These are phyloP conservation scores for Triplophysa siluroides DNA, from an alignment of 2,113 vertebrate genomes.

Conservation along the genomic window DNA sequence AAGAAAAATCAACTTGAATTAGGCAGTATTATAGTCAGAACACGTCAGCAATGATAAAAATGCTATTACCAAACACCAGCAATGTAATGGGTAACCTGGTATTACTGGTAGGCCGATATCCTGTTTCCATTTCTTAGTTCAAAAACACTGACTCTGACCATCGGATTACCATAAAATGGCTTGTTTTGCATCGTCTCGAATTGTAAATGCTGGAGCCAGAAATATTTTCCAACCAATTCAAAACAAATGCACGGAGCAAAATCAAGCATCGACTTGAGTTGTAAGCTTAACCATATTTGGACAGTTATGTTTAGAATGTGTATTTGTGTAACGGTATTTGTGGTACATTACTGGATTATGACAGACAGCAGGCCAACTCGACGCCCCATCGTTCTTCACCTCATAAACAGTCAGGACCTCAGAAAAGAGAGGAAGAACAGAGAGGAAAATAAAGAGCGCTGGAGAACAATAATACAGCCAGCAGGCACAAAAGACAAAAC, in stretches of 20 bases:
- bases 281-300: slow-evolving; percentile 49
- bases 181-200: slow-evolving; percentile 8
- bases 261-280: slow-evolving; percentile 46
- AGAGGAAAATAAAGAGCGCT: background rate
- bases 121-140: slow-evolving; percentile 15
- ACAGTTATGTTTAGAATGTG: slow-evolving; percentile 56
- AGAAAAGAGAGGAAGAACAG: slow-evolving; percentile 12
- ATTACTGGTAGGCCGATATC: slow-evolving; percentile 1
- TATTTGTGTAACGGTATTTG: slow-evolving; percentile 64
- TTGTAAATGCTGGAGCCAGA: slow-evolving; percentile 47
- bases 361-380: slow-evolving; percentile 71
- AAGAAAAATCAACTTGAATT: too few species aligned
- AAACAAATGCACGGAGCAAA: slow-evolving; percentile 41
- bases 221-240: slow-evolving; percentile 62
- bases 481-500: background rate
- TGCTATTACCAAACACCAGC: background rate
- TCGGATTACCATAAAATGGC: slow-evolving; percentile 17
- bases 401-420: slow-evolving; percentile 36
- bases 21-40: too few species aligned
- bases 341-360: slow-evolving; percentile 68
- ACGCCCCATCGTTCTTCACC: slow-evolving; percentile 23
- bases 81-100: background rate
- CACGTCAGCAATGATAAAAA: background rate
- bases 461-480: background rate
- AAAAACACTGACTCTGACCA: slow-evolving; percentile 13